These are phyloP conservation scores for Cosmia trapezina DNA, from an alignment of 2,888 invertebrate genomes.

Conservation along the genomic window DNA sequence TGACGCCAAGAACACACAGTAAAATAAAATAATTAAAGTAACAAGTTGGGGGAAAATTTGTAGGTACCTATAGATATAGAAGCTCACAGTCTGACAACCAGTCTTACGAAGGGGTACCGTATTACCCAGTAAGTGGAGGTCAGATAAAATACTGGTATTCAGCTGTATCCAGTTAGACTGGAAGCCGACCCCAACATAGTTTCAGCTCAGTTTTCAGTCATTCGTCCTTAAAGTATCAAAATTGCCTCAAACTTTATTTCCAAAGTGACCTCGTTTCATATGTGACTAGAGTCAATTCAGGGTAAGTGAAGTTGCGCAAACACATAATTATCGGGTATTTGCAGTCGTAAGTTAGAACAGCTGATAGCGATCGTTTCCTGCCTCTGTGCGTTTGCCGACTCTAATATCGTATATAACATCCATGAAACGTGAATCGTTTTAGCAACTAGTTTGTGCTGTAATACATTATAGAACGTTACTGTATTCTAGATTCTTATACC, in stretches of 20 bases:
- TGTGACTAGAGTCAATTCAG: not conserved
- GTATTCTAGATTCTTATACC: not conserved
- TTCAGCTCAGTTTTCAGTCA: too few species aligned
- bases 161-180: too few species aligned
- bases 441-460: not conserved
- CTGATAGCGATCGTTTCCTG: slow-evolving; percentile 30
- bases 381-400: slow-evolving; percentile 10
- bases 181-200: too few species aligned
- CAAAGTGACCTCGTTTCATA: not conserved
- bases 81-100: too few species aligned
- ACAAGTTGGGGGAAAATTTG: too few species aligned
- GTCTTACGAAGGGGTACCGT: too few species aligned
- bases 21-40: too few species aligned
- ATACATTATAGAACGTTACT: not conserved
- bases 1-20: too few species aligned
- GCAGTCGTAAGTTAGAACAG: slow-evolving; percentile 16
- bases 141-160: too few species aligned
- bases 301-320: slow-evolving; percentile 16
- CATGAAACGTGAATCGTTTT: slow-evolving; percentile 22
- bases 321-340: slow-evolving; percentile 31
- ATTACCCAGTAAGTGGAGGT: too few species aligned
- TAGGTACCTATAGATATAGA: too few species aligned
- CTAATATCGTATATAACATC: slow-evolving; percentile 16
- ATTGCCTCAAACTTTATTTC: not conserved
- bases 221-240: not conserved